These are phyloP conservation scores for Bombylius discolor DNA, from an alignment of 2,888 invertebrate species.

Conservation along the genomic window DNA sequence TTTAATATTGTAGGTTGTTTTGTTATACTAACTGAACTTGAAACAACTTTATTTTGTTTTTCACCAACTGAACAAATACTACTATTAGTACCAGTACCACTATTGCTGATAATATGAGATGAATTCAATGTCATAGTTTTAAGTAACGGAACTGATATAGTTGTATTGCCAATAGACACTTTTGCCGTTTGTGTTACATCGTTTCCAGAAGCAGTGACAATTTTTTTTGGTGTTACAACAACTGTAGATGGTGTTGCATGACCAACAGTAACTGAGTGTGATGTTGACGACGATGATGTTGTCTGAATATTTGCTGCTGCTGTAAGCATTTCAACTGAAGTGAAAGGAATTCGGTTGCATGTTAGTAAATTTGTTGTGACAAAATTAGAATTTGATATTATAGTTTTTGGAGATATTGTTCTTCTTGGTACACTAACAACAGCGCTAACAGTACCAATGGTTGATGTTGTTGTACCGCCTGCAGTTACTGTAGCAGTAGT, in stretches of 20 bases:
- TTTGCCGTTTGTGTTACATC: slow-evolving; percentile 46
- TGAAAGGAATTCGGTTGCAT: slow-evolving; percentile 10
- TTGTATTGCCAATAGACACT: slow-evolving; percentile 35
- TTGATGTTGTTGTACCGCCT: too few species aligned
- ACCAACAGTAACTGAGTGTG: too few species aligned
- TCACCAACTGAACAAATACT: neutral
- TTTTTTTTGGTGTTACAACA: slow-evolving; percentile 38
- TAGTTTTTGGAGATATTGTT: neutral
- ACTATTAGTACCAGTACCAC: slow-evolving; percentile 18
- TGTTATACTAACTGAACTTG: slow-evolving; percentile 24
- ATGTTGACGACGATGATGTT: neutral
- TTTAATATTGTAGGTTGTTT: slow-evolving; percentile 23
- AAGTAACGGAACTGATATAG: slow-evolving; percentile 35
- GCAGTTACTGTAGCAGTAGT: too few species aligned
- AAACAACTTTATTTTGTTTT: slow-evolving; percentile 18
- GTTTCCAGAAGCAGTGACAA: slow-evolving; percentile 29
- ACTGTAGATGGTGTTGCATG: slow-evolving; percentile 27
- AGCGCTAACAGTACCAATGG: neutral
- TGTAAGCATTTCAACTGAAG: slow-evolving; percentile 11
- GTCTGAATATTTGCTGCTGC: slow-evolving; percentile 9
- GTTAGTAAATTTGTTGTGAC: slow-evolving; percentile 4
- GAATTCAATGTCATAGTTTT: slow-evolving; percentile 26
- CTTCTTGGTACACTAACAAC: neutral
- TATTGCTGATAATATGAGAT: slow-evolving; percentile 19
- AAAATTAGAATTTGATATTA: neutral